A percentile compares a stretch with the other conserved stretches of the same genome.
Evolutionary conservation across 2,888 invertebrate genomes (phyloP).

Genomic region (Ophion ventricosus): DNA sequence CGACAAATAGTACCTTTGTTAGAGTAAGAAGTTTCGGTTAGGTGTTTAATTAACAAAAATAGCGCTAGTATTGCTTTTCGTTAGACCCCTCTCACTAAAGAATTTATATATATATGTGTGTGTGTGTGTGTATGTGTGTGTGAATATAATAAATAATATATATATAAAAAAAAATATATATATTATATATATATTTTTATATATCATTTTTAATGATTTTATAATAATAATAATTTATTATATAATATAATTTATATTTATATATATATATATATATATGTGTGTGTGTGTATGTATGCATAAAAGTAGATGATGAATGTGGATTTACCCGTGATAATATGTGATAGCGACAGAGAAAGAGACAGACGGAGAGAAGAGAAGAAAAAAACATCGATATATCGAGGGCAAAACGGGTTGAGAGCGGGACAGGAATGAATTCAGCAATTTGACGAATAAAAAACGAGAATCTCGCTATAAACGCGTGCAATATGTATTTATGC

Average conservation of each 20-base stretch:
- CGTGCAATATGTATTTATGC: background rate
- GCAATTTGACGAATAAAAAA: slow-evolving; percentile 7
- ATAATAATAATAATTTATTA: too few relatives aligned
- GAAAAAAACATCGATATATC: slow-evolving; percentile 23
- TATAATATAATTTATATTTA: too few relatives aligned
- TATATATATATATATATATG: too few relatives aligned
- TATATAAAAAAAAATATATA: too few relatives aligned
- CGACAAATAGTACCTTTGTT: slow-evolving; percentile 67
- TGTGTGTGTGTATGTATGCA: too few relatives aligned
- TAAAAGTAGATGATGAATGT: slow-evolving; percentile 56
- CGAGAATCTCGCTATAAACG: slow-evolving; percentile 7
- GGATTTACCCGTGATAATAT: slow-evolving; percentile 67
- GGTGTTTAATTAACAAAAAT: slow-evolving; percentile 24
- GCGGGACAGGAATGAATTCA: slow-evolving; percentile 8
- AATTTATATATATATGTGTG: slow-evolving; percentile 13
- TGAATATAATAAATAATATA: too few relatives aligned
- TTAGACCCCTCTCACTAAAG: slow-evolving; percentile 50
- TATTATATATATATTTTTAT: too few relatives aligned
- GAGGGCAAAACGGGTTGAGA: slow-evolving; percentile 22
- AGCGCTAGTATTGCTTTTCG: slow-evolving; percentile 44
- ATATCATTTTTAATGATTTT: too few relatives aligned
- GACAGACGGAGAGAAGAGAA: slow-evolving; percentile 34
- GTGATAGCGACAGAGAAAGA: slow-evolving; percentile 65
- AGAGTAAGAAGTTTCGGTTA: slow-evolving; percentile 63
- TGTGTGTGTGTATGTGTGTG: too few relatives aligned